A percentile compares a stretch with the other conserved stretches of the same genome.
Conservation (phyloP, 2,113 vertebrate genomes). For the Dromaius novaehollandiae region DNA sequence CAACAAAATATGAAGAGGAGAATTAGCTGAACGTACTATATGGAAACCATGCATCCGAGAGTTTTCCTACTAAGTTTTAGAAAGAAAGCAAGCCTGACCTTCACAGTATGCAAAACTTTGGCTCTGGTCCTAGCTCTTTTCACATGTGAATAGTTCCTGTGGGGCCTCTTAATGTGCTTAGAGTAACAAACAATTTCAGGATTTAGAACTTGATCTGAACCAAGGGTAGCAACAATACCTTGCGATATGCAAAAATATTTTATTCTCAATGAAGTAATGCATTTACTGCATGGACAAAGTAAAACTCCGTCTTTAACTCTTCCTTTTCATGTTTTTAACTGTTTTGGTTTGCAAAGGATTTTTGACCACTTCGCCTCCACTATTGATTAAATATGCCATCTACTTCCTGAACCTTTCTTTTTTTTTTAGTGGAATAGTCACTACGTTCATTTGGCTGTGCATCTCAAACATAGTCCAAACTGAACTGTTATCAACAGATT, state of each 20-base stretch:
- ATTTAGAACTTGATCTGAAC: conserved; percentile 31
- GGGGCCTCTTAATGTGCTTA: conserved; percentile 59
- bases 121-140: conserved; percentile 62
- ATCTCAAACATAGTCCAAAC: neutral
- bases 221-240: neutral
- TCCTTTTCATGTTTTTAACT: neutral
- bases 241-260: neutral
- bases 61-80: neutral
- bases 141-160: conserved; percentile 59
- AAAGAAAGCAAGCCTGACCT: conserved; percentile 34
- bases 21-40: neutral
- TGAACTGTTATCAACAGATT: neutral
- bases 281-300: neutral
- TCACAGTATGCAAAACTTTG: conserved; percentile 49
- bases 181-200: conserved; percentile 62
- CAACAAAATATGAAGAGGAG: neutral
- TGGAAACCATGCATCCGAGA: neutral
- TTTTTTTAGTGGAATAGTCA: neutral
- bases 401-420: neutral
- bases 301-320: neutral
- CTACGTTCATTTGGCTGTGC: neutral
- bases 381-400: neutral
- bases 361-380: neutral
- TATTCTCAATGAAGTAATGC: neutral
- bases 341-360: neutral